A percentile compares a stretch with the other conserved stretches of the same genome.
phyloP scores from a whole-genome alignment of 2,888 invertebrate genomes.

The Caenorhabditis sulstoni region DNA sequence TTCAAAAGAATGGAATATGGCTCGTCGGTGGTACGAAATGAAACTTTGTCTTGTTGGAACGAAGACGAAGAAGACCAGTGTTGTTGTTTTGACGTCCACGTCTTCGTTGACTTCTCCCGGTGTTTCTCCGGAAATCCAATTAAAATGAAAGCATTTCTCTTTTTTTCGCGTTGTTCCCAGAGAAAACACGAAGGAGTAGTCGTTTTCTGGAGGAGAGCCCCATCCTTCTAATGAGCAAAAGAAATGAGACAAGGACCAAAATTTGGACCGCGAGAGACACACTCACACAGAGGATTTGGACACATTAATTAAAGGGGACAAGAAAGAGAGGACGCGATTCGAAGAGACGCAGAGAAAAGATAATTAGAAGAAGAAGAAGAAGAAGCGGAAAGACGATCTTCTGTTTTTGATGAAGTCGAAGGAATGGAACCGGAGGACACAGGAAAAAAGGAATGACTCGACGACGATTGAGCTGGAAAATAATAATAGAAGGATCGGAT shows the following conservation, averaged over 20 bases:
- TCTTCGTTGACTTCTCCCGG: constrained; percentile 10
- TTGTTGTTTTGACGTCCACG: constrained; percentile 43
- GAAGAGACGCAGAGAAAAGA: background rate
- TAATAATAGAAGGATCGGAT: constrained; percentile 40
- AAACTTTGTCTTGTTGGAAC: constrained; percentile 1
- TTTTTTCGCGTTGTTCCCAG: constrained; percentile 29
- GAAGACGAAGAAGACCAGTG: constrained; percentile 13
- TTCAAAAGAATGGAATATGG: background rate
- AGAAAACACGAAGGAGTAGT: constrained; percentile 38
- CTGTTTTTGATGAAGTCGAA: background rate
- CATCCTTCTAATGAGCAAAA: constrained; percentile 39
- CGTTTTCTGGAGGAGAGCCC: constrained; percentile 7
- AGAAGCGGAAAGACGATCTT: background rate
- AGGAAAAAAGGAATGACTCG: background rate
- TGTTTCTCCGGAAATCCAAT: constrained; percentile 49
- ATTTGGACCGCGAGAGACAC: constrained; percentile 6
- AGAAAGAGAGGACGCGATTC: background rate
- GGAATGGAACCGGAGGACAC: background rate
- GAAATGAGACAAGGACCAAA: constrained; percentile 6
- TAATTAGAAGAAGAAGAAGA: background rate
- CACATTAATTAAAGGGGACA: constrained; percentile 18
- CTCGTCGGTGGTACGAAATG: background rate
- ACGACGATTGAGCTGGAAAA: background rate
- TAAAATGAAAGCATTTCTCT: constrained; percentile 46
- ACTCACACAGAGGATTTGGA: background rate